Evolutionary conservation across 2,888 invertebrate genomes (phyloP).

Genomic region (Torymus auratus): DNA sequence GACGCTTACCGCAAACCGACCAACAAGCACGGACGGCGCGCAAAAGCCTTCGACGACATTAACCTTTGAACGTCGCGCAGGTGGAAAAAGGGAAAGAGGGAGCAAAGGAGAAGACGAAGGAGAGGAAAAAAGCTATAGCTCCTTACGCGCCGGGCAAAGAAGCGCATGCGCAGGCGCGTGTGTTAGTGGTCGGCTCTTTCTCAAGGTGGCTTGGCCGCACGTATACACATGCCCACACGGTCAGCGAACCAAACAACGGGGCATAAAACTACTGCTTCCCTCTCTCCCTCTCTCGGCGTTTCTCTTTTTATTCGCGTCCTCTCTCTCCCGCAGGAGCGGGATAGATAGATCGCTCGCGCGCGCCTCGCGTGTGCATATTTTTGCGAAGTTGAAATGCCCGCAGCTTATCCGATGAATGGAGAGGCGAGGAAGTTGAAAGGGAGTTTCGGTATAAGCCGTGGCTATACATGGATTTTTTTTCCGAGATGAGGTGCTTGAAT

Average conservation of each 20-base stretch:
- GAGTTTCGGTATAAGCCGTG: no score
- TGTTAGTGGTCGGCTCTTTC: background rate
- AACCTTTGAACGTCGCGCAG: conserved; percentile 59
- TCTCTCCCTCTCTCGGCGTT: background rate
- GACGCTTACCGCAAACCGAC: background rate
- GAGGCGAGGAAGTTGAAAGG: no score
- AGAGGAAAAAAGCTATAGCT: conserved; percentile 16
- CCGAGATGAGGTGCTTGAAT: no score
- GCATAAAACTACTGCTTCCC: conserved; percentile 35
- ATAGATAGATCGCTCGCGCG: no score
- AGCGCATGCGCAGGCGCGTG: background rate
- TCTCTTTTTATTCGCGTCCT: background rate
- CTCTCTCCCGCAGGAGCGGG: no score
- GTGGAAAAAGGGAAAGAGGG: conserved; percentile 53
- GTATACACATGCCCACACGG: conserved; percentile 34
- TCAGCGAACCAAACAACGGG: conserved; percentile 52
- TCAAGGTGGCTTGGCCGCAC: conserved; percentile 37
- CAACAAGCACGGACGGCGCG: background rate
- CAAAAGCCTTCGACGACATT: conserved; percentile 35
- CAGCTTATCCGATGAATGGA: no score
- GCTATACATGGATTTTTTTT: no score
- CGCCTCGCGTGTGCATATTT: no score
- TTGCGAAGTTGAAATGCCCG: no score
- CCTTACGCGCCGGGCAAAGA: conserved; percentile 20
- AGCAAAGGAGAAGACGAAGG: conserved; percentile 5